Base-by-base conservation (phyloP, 2,797 vertebrate species). In the Hirundo rustica region DNA sequence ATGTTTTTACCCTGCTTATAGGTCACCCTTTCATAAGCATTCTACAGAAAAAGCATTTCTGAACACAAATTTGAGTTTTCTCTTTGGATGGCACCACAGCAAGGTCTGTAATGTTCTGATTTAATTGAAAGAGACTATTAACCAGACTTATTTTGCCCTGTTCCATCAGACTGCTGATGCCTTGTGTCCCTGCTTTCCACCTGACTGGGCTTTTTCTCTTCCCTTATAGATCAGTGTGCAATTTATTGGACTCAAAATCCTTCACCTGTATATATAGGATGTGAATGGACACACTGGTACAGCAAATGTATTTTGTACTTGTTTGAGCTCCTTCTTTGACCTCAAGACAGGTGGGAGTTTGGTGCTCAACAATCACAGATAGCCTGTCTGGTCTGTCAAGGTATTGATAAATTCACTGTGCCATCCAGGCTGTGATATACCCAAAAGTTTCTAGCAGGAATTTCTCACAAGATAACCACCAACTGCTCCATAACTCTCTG, bases 51-150 rank as follows among this genome's bases (percentile, higher is more conserved):
- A 81, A 27, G 9, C 75, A 18, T 12, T 88, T 77, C 42, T 25
- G 51, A 92, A 72, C 36, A 78, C 29, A 86, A 81, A 84, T 60
- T 81, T 53, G 38, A 75, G 36, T n/a, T 68, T 19, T 34, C 58
- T 74, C 62, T 72, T 68, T 44, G 40, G n/a, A 54, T 71, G 74
- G 83, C 18, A 74, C 34, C 55, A 81, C 40, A 70, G 34, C 40
- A 75, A 65, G 13, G 21, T 32, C 58, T 67, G 36, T 11, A 86
- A 67, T 2, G 5, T 47, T 81, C 47, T 79, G 66, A 72, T 76
- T 78, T 79, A 89, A 87, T 8, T 82, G 40, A 82, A 88, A 83
- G 42, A 20, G 8, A 70, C 66, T 89, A 88, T 89, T 85, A 95
- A 87, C 20, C 22, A 74, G 65, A 58, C 7, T 44, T 70, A 64